Conservation (phyloP, 35 echinoderm and acorn worm genomes). For the Hemicentrotus pulcherrimus region DNA sequence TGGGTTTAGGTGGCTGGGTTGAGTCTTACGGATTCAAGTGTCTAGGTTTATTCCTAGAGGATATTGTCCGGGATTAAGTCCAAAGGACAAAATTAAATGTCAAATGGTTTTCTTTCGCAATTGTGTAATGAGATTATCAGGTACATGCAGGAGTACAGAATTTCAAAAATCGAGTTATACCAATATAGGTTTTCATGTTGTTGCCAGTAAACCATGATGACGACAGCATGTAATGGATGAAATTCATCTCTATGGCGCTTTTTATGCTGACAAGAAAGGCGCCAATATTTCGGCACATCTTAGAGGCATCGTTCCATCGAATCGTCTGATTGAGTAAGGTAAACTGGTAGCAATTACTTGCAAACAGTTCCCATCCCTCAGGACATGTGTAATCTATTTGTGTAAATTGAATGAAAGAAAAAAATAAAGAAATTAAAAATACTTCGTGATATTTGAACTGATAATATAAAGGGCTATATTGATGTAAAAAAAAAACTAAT, state of each 20-base stretch:
- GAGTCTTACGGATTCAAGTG: too few relatives aligned
- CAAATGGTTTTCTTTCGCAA: too few relatives aligned
- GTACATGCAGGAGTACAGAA: too few relatives aligned
- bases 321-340: constrained; percentile 25
- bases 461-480: too few relatives aligned
- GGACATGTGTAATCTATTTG: constrained; percentile 54
- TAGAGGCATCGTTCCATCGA: constrained; percentile 78
- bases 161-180: neutral
- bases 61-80: too few relatives aligned
- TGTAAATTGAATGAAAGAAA: neutral
- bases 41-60: too few relatives aligned
- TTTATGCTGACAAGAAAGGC: constrained; percentile 72
- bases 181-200: constrained; percentile 66
- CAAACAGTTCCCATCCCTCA: constrained; percentile 49
- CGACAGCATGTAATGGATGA: constrained; percentile 80
- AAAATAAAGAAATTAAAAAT: too few relatives aligned
- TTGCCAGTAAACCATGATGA: constrained; percentile 67
- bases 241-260: constrained; percentile 70
- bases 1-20: too few relatives aligned
- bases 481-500: neutral
- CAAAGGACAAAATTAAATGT: too few relatives aligned
- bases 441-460: too few relatives aligned
- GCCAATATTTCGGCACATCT: constrained; percentile 51
- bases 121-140: too few relatives aligned
- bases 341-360: constrained; percentile 62